Evolutionary conservation across 1,140 invertebrate genomes (phyloP).

Genomic region (Bicyclus anynana): DNA sequence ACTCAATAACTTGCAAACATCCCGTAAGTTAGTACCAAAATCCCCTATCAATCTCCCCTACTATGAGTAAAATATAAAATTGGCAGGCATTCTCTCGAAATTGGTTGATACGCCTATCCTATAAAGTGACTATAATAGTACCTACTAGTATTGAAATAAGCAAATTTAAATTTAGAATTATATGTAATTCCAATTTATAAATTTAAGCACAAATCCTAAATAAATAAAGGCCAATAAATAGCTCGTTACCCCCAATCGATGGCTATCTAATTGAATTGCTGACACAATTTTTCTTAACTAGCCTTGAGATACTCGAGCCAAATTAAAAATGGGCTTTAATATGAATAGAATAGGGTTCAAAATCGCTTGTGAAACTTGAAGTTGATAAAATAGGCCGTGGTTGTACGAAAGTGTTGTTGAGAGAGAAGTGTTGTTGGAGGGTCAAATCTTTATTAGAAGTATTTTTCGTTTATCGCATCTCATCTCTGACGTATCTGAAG

Average conservation of each 20-base stretch:
- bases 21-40: too few species aligned
- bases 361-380: slow-evolving; percentile 1
- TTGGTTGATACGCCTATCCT: too few species aligned
- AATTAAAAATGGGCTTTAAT: slow-evolving; percentile 12
- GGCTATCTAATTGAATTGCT: slow-evolving; percentile 15
- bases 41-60: too few species aligned
- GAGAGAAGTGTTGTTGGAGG: slow-evolving; percentile 20
- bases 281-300: slow-evolving; percentile 15
- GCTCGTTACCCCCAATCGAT: slow-evolving; percentile 1
- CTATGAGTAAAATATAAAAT: too few species aligned
- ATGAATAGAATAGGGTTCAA: slow-evolving; percentile 22
- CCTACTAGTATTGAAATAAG: too few species aligned
- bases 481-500: slow-evolving; percentile 6
- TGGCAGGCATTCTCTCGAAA: too few species aligned
- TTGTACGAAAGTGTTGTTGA: slow-evolving; percentile 22
- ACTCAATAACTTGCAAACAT: too few species aligned
- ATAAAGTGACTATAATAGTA: too few species aligned
- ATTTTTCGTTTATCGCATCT: slow-evolving; percentile 28
- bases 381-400: slow-evolving; percentile 30
- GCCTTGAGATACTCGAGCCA: not conserved
- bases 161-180: too few species aligned
- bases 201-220: not conserved
- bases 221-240: not conserved
- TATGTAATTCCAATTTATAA: not conserved
- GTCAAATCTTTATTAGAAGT: slow-evolving; percentile 30